Evolutionary conservation across 2,888 invertebrate species (phyloP), one percentile per base, ranked within the genome.

Genomic region (Caenorhabditis sp.): DNA sequence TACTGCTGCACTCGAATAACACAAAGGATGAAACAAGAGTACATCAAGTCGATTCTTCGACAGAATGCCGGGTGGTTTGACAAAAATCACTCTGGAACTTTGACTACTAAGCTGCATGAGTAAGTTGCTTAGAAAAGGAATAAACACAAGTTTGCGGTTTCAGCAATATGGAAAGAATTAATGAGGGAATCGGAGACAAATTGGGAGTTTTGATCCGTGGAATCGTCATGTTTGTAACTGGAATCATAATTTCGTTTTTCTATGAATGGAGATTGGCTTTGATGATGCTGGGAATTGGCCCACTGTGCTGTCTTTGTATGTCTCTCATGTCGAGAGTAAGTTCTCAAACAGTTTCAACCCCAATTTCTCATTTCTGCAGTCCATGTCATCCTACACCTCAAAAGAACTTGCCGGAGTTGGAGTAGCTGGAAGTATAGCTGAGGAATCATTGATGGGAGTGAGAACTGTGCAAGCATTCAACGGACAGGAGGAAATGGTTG

Each of bases 51-150:
- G 0, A 78, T 89, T 1, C 72, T 89, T 1, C 65, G 88, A 44
- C 89, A 89, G 50, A 87, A 89, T 70, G 84, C 87, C 11, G 89
- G 87, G 2, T 89, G 87, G 87, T 87, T 86, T 65, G 89, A 89
- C 51, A 82, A 79, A 26, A 81, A 88, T 69, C 87, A 87, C 51
- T 84, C 84, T n/a, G 89, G 89, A 37, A 78, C 81, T 0, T 56
- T 89, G 53, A 86, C 87, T 0, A 87, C 87, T 0, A 83, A 78
- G 28, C 74, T 89, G 1, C 85, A 87, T 51, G 89, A 89, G 88
- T 88, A 56, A 56, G 80, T 47, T 2, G 5, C 3, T 3, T 18
- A n/a, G n/a, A 32, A 32, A 32, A 9, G 32, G 32, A 6, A 32
- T 6, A 4, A 32, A 32, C 32, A 32, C 32, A 32, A 32, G 13